Percentiles rank a stretch among this genome's conserved stretches.
Evolutionary conservation across 2,113 vertebrate genomes (phyloP).

Genomic region (Mola mola): DNA sequence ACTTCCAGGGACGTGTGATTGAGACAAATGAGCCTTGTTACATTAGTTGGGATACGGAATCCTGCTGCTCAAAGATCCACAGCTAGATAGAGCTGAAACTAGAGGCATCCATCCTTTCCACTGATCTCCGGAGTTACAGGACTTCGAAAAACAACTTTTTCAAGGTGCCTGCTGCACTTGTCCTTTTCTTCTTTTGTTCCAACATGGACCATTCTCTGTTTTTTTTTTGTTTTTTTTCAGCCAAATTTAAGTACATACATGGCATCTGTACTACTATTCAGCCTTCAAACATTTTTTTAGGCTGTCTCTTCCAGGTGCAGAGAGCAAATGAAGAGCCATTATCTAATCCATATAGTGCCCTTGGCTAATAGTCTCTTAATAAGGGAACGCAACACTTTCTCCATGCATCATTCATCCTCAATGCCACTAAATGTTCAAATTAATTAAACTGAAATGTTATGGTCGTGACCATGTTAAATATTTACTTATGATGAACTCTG

Average conservation of each 20-base stretch:
- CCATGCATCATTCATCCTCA: slow-evolving; percentile 47
- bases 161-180: slow-evolving; percentile 31
- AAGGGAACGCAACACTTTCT: slow-evolving; percentile 44
- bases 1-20: slow-evolving; percentile 81
- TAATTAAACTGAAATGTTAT: slow-evolving; percentile 39
- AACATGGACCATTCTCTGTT: slow-evolving; percentile 37
- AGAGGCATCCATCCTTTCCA: slow-evolving; percentile 80
- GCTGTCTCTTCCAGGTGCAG: slow-evolving; percentile 22
- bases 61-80: slow-evolving; percentile 79
- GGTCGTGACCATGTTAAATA: slow-evolving; percentile 40
- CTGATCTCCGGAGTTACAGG: slow-evolving; percentile 72
- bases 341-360: slow-evolving; percentile 53
- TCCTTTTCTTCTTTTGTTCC: slow-evolving; percentile 2
- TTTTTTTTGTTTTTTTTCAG: slow-evolving; percentile 17
- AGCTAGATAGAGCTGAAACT: slow-evolving; percentile 81
- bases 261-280: slow-evolving; percentile 3
- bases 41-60: slow-evolving; percentile 81
- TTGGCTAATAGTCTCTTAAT: slow-evolving; percentile 39
- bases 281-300: slow-evolving; percentile 30
- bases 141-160: slow-evolving; percentile 62
- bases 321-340: slow-evolving; percentile 41
- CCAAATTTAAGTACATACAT: neutral
- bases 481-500: slow-evolving; percentile 48
- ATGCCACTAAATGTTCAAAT: slow-evolving; percentile 35
- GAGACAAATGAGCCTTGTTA: slow-evolving; percentile 84